These are phyloP conservation scores for Gymnarchus niloticus DNA, from an alignment of 2,113 vertebrate species.

Conservation along the genomic window DNA sequence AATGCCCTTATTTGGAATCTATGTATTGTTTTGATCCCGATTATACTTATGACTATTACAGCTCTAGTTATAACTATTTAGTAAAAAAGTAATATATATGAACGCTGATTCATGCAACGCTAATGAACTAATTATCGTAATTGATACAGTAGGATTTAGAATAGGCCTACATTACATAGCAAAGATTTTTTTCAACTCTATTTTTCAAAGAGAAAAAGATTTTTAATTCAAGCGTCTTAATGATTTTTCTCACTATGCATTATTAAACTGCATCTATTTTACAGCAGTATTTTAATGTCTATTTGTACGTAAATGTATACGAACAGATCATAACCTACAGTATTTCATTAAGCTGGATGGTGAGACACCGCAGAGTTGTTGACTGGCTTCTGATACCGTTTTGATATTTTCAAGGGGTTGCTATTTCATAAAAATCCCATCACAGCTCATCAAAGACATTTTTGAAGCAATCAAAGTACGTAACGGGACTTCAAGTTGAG, in stretches of 20 bases:
- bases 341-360: background rate
- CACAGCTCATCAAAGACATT: too few species aligned
- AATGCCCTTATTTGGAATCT: background rate
- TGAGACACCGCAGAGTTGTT: too few species aligned
- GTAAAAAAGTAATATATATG: background rate
- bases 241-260: too few species aligned
- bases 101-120: background rate
- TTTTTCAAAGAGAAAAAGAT: background rate
- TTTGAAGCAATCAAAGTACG: too few species aligned
- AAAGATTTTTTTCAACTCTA: background rate
- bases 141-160: background rate
- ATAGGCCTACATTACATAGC: background rate
- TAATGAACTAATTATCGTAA: background rate
- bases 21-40: background rate
- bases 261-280: background rate
- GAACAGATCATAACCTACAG: background rate
- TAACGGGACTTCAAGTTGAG: too few species aligned
- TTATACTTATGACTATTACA: background rate
- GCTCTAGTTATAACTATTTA: too few species aligned
- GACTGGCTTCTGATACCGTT: too few species aligned
- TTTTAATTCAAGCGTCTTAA: background rate
- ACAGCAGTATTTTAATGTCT: background rate
- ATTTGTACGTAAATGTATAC: background rate
- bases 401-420: too few species aligned
- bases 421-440: too few species aligned